Base-by-base conservation (phyloP, 53 echinoderm and acorn worm species). In the Paracentrotus lividus region DNA sequence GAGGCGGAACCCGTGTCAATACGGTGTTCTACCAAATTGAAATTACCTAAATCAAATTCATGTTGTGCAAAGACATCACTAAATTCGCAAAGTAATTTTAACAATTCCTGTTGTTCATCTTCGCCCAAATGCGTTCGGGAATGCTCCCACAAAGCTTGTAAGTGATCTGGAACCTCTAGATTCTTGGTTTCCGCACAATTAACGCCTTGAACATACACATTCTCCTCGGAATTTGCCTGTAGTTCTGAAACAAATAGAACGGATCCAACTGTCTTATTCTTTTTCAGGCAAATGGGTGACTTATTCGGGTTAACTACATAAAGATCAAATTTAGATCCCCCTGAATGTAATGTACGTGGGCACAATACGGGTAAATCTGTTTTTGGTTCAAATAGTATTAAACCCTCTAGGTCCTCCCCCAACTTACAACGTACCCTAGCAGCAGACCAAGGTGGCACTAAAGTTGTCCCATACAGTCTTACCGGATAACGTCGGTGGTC, bases 371-470 rank as follows among this genome's bases (percentile, higher is more conserved):
- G 69, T 1, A 69, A 69, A 31, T 36, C 16, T 33, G 69, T 8
- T 8, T 69, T 36, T 5, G 69, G 36, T 33, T 69, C 69, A 69
- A 69, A 10, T 13, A 34, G 34, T 24, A 26, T 13, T 69, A 24
- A 6, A 1, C 69, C 69, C 36, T 33, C 34, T 4, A 69, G 3
- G 13, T 36, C 34, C 10, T 12, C 34, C 8, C 47, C 84, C 18
- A 24, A 42, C 4, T 8, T 13, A 42, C 84, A 84, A 18, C 33
- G 0, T 8, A 84, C 47, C 47, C 49, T 20, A n/a, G 84, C 84
- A 44, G 84, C 84, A 20, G 84, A 84, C 84, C 84, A 84, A 3
- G 84, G 49, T 5, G 84, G 84, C 45, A 49, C 84, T 45, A 77
- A 42, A 47, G 84, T 84, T 4, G 84, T 84, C 84, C 84, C 84